phyloP scores from a whole-genome alignment of 2,797 vertebrate species.

The Melanotaenia boesemani region DNA sequence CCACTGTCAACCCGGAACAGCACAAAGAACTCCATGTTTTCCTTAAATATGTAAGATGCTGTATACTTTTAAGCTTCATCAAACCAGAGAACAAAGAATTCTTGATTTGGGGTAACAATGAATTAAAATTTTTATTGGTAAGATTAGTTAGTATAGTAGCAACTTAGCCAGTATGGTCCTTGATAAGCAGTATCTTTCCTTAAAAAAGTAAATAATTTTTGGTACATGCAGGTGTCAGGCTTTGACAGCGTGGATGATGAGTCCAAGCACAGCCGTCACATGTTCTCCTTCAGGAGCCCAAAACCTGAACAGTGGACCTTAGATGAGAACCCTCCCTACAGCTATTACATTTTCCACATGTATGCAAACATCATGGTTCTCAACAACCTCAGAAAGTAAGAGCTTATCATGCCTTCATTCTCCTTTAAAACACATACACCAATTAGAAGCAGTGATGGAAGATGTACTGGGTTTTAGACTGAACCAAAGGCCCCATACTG shows the following conservation, averaged over 20 bases:
- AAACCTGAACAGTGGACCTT: slow-evolving; percentile 92
- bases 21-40: slow-evolving; percentile 93
- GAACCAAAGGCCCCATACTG: not conserved
- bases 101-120: not conserved
- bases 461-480: not conserved
- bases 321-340: slow-evolving; percentile 94
- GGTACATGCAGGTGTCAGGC: slow-evolving; percentile 88
- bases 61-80: not conserved
- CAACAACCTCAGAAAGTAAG: slow-evolving; percentile 95
- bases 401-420: not conserved
- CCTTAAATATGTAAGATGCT: slow-evolving; percentile 90
- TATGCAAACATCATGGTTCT: slow-evolving; percentile 98
- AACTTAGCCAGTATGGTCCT: not conserved
- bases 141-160: not conserved
- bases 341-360: slow-evolving; percentile 98
- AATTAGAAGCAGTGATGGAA: slow-evolving; percentile 5
- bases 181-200: not conserved
- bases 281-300: slow-evolving; percentile 97
- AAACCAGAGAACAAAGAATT: not conserved
- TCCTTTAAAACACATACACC: not conserved
- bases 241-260: slow-evolving; percentile 99
- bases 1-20: slow-evolving; percentile 92
- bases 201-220: not conserved
- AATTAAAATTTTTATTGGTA: not conserved
- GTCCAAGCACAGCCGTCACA: slow-evolving; percentile 96